Evolutionary conservation across 2,113 vertebrate genomes (phyloP), one percentile per base, ranked within the genome.

Genomic region (Thryonomys swinderianus): DNA sequence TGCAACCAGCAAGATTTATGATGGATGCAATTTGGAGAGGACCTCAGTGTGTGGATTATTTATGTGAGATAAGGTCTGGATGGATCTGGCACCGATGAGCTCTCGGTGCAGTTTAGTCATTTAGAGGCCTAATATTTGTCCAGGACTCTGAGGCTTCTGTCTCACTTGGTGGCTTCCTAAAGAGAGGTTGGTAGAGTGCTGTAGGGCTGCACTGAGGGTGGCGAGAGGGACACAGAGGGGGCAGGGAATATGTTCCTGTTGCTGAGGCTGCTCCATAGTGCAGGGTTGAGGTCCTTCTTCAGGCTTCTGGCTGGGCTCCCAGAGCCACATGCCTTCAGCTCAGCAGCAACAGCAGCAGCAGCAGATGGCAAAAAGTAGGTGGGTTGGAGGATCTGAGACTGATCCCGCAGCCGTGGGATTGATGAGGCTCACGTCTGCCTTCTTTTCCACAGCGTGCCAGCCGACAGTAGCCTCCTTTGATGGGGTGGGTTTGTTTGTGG

Each of bases 331-430:
- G 97, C 96, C 97, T 98, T 97, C 96, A 14, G 97, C 98, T 98
- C 96, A 81, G 88, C 88, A 98, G 96, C 83, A 96, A n/a, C n/a
- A n/a, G n/a, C n/a, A n/a, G n/a, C n/a, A n/a, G n/a, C n/a, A n/a
- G 97, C 98, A 98, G 98, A 98, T 98, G 98, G 98, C 97, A 96
- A 96, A 98, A 98, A 98, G 98, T 98, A 98, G 98, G 98, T 98
- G 98, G 98, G 95, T 96, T 96, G 98, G 97, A 98, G 97, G 97
- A 98, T 98, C 98, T 98, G 98, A 92, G 95, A 98, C 96, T 98
- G 98, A 98, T 98, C 98, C 98, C 97, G 98, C 98, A 98, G 97
- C 96, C 97, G 97, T 97, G 78, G 96, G 98, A 98, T 98, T 98
- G 98, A 98, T 94, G 97, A 97, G 98, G 97, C 98, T 96, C 97